Evolutionary conservation across 2,888 invertebrate genomes (phyloP).

Genomic region (Tetropium fuscum): DNA sequence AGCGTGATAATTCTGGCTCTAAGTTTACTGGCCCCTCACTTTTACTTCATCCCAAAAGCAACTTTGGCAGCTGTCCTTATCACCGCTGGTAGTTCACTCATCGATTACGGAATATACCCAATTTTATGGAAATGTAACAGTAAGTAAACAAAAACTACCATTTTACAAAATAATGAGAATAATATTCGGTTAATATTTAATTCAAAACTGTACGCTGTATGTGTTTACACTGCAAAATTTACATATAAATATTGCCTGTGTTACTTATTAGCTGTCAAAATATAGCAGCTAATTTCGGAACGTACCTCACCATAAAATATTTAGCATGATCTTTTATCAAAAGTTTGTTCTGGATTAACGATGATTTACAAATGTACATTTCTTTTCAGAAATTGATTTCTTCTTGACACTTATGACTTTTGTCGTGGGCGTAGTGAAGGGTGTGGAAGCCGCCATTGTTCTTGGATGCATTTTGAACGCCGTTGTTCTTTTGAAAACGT

Average conservation of each 20-base stretch:
- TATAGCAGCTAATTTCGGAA: no score
- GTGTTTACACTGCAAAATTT: no score
- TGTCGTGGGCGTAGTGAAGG: slow-evolving; percentile 73
- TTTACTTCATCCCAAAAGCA: slow-evolving; percentile 87
- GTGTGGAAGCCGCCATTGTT: slow-evolving; percentile 85
- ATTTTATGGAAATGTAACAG: slow-evolving; percentile 70
- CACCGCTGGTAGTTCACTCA: slow-evolving; percentile 88
- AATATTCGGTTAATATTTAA: no score
- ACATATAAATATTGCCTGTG: no score
- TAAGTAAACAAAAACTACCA: slow-evolving; percentile 56
- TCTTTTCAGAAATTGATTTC: slow-evolving; percentile 60
- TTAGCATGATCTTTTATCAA: no score
- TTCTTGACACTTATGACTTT: slow-evolving; percentile 77
- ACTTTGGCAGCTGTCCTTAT: slow-evolving; percentile 90
- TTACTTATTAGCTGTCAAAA: no score
- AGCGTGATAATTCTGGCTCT: slow-evolving; percentile 84
- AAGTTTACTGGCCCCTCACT: slow-evolving; percentile 87
- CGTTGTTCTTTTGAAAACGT: slow-evolving; percentile 72
- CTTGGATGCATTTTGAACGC: slow-evolving; percentile 77
- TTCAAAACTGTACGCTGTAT: no score
- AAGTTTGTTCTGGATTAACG: no score
- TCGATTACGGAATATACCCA: slow-evolving; percentile 69
- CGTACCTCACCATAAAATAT: no score
- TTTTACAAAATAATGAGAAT: no score
- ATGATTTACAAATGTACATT: slow-evolving; percentile 24